Evolutionary conservation across 1,140 invertebrate species (phyloP), one percentile per base, ranked within the genome.

Genomic region (Apis dorsata): DNA sequence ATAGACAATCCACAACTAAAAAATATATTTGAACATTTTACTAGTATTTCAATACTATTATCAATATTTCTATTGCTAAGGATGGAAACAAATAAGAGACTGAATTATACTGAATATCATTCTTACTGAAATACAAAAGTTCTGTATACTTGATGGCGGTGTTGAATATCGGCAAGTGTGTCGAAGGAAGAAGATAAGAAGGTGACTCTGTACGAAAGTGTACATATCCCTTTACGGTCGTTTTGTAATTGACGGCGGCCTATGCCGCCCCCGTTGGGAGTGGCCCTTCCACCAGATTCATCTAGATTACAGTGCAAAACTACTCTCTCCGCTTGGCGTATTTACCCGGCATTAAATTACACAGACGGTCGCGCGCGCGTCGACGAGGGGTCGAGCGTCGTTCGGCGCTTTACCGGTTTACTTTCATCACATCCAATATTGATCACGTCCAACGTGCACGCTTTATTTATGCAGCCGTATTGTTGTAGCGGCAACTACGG

Each of bases 381-480:
- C 84, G 82, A 90, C 87, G 87, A 89, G 90, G 34, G 86, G 86
- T 87, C 72, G 90, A 87, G 90, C 90, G 89, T 75, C 60, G 72
- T 76, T 57, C 77, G 62, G 44, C 78, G 85, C 71, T 84, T 81
- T 77, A 89, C 87, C 89, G 90, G 92, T 91, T 93, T 92, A 92
- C 93, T 93, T 93, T 93, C 92, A 92, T 93, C 92, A 91, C 91
- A 91, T 93, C 85, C 91, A 92, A 93, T 93, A 93, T 93, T 93
- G 92, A 93, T 93, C 91, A 91, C 85, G 88, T 87, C 81, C 86
- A 86, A 81, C 89, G 78, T 83, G 71, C 79, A 78, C 83, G 89
- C 88, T 91, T 92, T 93, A 92, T 93, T 92, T 92, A 92, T 92
- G 91, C 72, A 78, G 83, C 24, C 24, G 86, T 85, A 85, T 82